Evolutionary conservation across 2,888 invertebrate species (phyloP).

Genomic region (Agriopis marginaria): DNA sequence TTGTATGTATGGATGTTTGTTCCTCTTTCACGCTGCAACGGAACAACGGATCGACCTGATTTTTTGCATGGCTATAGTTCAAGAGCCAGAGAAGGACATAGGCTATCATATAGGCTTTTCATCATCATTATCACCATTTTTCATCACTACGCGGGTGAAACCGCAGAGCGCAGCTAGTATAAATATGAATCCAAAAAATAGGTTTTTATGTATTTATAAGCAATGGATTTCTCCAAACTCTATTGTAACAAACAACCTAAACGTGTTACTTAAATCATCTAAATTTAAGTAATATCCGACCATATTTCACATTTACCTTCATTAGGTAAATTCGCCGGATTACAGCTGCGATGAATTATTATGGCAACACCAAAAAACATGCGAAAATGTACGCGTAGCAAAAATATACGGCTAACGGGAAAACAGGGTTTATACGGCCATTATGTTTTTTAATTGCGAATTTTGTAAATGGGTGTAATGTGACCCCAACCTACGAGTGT

Average conservation of each 20-base stretch:
- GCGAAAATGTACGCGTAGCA: slow-evolving; percentile 11
- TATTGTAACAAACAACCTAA: slow-evolving; percentile 10
- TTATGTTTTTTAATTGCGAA: slow-evolving; percentile 20
- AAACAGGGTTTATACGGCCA: slow-evolving; percentile 15
- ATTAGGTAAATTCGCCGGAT: slow-evolving; percentile 34
- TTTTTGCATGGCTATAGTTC: too few relatives aligned
- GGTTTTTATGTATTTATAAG: neutral
- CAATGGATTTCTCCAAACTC: neutral
- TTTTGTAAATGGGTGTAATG: slow-evolving; percentile 6
- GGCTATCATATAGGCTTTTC: too few relatives aligned
- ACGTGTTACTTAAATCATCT: slow-evolving; percentile 10
- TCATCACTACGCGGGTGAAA: too few relatives aligned
- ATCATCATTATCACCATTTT: too few relatives aligned
- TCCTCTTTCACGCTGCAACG: too few relatives aligned
- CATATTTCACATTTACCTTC: slow-evolving; percentile 32
- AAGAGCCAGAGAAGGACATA: too few relatives aligned
- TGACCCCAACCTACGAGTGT: neutral
- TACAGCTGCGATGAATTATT: slow-evolving; percentile 24
- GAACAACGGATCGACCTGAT: too few relatives aligned
- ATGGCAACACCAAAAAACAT: slow-evolving; percentile 19
- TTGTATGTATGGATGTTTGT: too few relatives aligned
- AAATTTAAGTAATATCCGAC: slow-evolving; percentile 20
- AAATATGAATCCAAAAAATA: neutral
- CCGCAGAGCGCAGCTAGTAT: too few relatives aligned
- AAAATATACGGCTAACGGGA: slow-evolving; percentile 14